Conservation (phyloP, 2,113 vertebrate species). For the Gobiocypris rarus region DNA sequence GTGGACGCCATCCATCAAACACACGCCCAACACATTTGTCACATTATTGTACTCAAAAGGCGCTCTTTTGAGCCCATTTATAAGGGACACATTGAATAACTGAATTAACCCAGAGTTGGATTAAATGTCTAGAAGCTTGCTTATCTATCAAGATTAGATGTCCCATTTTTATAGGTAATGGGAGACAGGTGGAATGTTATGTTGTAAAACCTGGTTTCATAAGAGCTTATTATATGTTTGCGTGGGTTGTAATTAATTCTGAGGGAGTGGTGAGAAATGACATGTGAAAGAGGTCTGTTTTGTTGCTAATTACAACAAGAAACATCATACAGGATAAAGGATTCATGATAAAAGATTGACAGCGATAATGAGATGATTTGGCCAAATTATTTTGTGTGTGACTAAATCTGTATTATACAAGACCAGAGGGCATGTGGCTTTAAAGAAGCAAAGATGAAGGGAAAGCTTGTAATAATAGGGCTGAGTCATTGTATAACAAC, state of each 20-base stretch:
- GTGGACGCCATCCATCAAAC: slow-evolving; percentile 44
- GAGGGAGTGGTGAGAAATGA: slow-evolving; percentile 40
- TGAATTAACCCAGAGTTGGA: slow-evolving; percentile 50
- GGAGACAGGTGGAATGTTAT: slow-evolving; percentile 51
- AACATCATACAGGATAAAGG: slow-evolving; percentile 35
- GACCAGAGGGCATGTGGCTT: slow-evolving; percentile 62
- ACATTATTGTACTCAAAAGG: slow-evolving; percentile 54
- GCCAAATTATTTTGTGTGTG: slow-evolving; percentile 59
- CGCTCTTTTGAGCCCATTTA: slow-evolving; percentile 36
- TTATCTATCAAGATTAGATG: slow-evolving; percentile 65
- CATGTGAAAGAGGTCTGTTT: slow-evolving; percentile 44
- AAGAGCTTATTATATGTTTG: slow-evolving; percentile 44
- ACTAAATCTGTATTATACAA: slow-evolving; percentile 36
- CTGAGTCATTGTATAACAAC: slow-evolving; percentile 50
- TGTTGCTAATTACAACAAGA: slow-evolving; percentile 48
- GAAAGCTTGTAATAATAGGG: slow-evolving; percentile 57
- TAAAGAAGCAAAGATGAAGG: slow-evolving; percentile 67
- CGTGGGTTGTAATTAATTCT: slow-evolving; percentile 46
- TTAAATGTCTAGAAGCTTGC: slow-evolving; percentile 48
- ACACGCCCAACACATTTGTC: slow-evolving; percentile 47
- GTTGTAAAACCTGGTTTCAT: slow-evolving; percentile 56
- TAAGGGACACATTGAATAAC: slow-evolving; percentile 36
- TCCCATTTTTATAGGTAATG: slow-evolving; percentile 54
- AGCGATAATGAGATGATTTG: slow-evolving; percentile 46
- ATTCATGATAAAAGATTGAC: slow-evolving; percentile 37